phyloP scores from a whole-genome alignment of 92 coral and sea anemone genomes.

The Pocillopora grandis region DNA sequence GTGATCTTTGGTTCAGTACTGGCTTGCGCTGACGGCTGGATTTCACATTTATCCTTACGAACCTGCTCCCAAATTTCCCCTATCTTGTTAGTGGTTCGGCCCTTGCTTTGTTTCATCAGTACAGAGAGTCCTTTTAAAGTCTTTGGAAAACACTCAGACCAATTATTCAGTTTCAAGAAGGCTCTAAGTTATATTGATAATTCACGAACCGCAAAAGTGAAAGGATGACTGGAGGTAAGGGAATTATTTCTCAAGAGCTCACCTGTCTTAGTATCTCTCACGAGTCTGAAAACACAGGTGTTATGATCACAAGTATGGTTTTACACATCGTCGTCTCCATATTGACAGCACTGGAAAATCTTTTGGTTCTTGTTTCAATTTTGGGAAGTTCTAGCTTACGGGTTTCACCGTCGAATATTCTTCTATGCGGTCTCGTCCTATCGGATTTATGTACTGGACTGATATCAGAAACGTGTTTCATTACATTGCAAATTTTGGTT shows the following conservation, averaged over 20 bases:
- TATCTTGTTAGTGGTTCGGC: no score
- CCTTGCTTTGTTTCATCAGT: no score
- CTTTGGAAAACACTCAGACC: no score
- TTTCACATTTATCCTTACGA: no score
- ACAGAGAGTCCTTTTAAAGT: no score
- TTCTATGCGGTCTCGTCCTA: slow-evolving; percentile 1
- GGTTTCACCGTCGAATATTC: slow-evolving; percentile 4
- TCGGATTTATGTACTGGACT: slow-evolving; percentile 9
- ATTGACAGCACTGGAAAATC: neutral
- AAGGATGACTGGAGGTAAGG: neutral
- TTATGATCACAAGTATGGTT: neutral
- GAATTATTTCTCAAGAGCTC: slow-evolving; percentile 1
- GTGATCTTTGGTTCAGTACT: no score
- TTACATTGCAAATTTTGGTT: neutral
- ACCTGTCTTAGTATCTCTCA: neutral
- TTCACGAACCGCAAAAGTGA: neutral
- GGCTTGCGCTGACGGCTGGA: no score
- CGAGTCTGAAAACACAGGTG: neutral
- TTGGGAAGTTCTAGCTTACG: slow-evolving; percentile 4
- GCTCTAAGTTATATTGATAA: neutral
- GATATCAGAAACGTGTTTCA: neutral
- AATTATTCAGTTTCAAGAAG: neutral
- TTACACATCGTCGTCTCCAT: neutral
- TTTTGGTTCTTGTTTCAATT: neutral
- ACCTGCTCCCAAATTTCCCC: no score